Evolutionary conservation across 2,888 invertebrate species (phyloP).

Genomic region (Mythimna lalbum): DNA sequence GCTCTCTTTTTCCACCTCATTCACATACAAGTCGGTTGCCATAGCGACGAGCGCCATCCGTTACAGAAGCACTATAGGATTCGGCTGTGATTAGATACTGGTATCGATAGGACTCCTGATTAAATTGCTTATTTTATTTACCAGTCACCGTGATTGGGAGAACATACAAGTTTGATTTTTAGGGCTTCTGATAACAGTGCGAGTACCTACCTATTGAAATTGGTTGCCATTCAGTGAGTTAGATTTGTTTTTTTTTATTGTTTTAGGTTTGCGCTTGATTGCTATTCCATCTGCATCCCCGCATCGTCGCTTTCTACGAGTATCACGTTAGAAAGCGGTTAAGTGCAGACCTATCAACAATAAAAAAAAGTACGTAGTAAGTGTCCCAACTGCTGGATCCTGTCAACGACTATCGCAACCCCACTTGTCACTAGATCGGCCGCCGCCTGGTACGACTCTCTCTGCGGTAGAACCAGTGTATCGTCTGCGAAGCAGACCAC

Average conservation of each 20-base stretch:
- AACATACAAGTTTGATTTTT: constrained; percentile 17
- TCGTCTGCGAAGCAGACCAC: too few relatives aligned
- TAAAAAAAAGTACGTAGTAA: too few relatives aligned
- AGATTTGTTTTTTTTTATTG: neutral
- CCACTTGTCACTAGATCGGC: too few relatives aligned
- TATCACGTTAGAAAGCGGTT: too few relatives aligned
- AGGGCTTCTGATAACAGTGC: constrained; percentile 32
- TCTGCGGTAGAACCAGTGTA: too few relatives aligned
- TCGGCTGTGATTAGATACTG: constrained; percentile 52
- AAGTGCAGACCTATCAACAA: too few relatives aligned
- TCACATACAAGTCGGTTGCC: constrained; percentile 33
- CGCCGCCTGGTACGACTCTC: too few relatives aligned
- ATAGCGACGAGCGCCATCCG: constrained; percentile 35
- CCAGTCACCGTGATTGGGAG: constrained; percentile 26
- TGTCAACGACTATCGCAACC: too few relatives aligned
- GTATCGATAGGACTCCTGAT: constrained; percentile 36
- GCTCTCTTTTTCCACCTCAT: constrained; percentile 27
- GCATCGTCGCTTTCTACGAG: too few relatives aligned
- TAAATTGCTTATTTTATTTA: constrained; percentile 39
- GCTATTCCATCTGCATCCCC: too few relatives aligned
- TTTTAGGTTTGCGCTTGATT: too few relatives aligned
- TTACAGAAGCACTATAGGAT: constrained; percentile 55
- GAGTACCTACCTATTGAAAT: neutral
- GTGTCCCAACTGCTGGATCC: too few relatives aligned
- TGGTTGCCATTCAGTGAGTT: neutral